These are phyloP conservation scores for Microtus montanus DNA, from an alignment of 2,113 vertebrate genomes.

Conservation along the genomic window DNA sequence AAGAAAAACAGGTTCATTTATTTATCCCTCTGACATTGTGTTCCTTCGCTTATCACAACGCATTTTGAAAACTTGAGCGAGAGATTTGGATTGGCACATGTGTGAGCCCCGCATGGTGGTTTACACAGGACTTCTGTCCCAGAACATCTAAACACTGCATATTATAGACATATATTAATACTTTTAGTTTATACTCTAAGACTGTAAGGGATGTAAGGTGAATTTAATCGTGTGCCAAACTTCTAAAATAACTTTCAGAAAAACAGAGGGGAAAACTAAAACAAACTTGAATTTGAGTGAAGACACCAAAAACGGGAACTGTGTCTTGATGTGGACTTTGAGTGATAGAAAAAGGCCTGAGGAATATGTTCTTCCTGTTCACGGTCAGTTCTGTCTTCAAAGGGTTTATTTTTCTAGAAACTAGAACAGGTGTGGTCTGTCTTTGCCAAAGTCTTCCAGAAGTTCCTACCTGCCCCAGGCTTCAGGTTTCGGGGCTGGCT, in stretches of 20 bases:
- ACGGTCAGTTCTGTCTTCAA: constrained; percentile 60
- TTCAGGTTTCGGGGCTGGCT: constrained; percentile 64
- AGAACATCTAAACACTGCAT: not conserved
- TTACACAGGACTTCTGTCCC: not conserved
- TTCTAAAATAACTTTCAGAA: constrained; percentile 16
- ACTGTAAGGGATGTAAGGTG: not conserved
- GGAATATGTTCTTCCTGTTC: constrained; percentile 58
- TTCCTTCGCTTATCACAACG: not conserved
- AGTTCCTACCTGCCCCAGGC: constrained; percentile 62
- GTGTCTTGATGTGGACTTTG: constrained; percentile 26
- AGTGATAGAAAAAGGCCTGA: not conserved
- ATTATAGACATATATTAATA: not conserved
- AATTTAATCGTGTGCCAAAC: not conserved
- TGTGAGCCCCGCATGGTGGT: not conserved
- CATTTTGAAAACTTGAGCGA: not conserved
- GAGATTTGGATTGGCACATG: not conserved
- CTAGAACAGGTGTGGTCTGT: constrained; percentile 71
- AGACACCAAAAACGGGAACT: not conserved
- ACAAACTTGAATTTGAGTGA: not conserved
- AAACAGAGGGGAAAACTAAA: not conserved
- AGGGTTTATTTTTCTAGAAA: constrained; percentile 59
- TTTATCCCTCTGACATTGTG: not conserved
- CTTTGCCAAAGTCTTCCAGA: constrained; percentile 65
- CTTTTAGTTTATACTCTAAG: not conserved
- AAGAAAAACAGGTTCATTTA: not conserved